Percentiles rank a stretch among this genome's conserved stretches.
Evolutionary conservation across 2,797 vertebrate species (phyloP).

Genomic region (Gymnothorax javanicus): DNA sequence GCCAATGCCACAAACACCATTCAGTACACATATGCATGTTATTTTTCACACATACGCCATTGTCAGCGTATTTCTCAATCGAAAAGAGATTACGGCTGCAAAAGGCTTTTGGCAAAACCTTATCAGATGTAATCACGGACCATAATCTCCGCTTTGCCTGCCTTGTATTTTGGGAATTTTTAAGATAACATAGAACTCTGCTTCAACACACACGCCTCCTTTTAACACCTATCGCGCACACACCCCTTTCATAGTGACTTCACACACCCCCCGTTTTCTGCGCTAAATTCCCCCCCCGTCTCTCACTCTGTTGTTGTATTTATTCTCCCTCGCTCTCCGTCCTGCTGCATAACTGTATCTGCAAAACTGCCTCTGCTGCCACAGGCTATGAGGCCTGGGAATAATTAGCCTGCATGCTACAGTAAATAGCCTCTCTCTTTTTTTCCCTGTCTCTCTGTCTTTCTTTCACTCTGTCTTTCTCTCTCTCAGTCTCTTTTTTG

Average conservation of each 20-base stretch:
- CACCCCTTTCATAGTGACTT: not conserved
- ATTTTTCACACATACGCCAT: not conserved
- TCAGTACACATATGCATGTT: not conserved
- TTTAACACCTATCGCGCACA: not conserved
- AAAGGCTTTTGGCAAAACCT: not conserved
- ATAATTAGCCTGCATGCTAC: slow-evolving; percentile 65
- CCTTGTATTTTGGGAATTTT: not conserved
- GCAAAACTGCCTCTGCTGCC: slow-evolving; percentile 51
- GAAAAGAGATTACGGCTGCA: not conserved
- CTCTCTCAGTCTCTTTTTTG: not conserved
- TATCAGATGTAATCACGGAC: not conserved
- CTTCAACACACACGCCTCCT: not conserved
- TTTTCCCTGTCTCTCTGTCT: slow-evolving; percentile 2
- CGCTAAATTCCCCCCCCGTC: not conserved
- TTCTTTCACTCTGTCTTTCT: not conserved
- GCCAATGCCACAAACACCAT: not conserved
- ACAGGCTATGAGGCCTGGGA: slow-evolving; percentile 56
- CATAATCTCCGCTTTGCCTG: not conserved
- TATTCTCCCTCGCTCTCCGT: not conserved
- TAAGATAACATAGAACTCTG: not conserved
- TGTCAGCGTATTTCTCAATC: not conserved
- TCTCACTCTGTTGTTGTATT: slow-evolving; percentile 5
- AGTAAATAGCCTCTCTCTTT: slow-evolving; percentile 48
- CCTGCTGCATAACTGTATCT: slow-evolving; percentile 42
- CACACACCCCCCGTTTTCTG: not conserved